Evolutionary conservation across 2,888 invertebrate species (phyloP), one percentile per base, ranked within the genome.

Genomic region (Campopleginae sp.): DNA sequence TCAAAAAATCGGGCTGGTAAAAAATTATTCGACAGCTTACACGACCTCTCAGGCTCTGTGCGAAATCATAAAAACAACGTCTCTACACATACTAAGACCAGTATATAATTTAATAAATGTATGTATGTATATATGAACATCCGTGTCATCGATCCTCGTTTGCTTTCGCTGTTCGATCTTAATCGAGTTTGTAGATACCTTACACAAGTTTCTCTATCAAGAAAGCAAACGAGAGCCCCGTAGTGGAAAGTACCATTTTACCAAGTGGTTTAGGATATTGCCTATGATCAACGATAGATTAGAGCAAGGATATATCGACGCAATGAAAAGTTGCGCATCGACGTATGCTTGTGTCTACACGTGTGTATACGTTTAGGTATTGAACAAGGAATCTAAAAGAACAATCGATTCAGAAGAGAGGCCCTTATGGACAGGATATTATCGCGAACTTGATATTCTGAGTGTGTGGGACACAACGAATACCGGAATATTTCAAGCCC

Each of bases 111-210:
- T 68, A 38, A 38, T 38, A 65, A 65, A 19, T n/a, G n/a, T 19
- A 12, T 72, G 23, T 17, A 51, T 27, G 61, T 44, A 33, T 63
- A 44, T 63, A 63, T 33, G 42, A 46, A 81, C 77, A 72, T 72
- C 78, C 83, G 83, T 84, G 86, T 86, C 86, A 86, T 83, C 86
- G 86, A 84, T 82, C 61, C 65, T 75, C 79, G 83, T 70, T 81
- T 86, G 85, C 86, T 86, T 86, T 86, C 86, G 83, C 86, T 80
- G 58, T 77, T 75, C 68, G 80, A 80, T 80, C 80, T 80, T 80
- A 68, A 74, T 74, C 74, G 74, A 58, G 44, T 66, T 78, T 68
- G 27, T 44, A 51, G 66, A 78, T 68, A 42, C 42, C 54, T 66
- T 42, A 27, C 63, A 48, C 54, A 68, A 66, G 54, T 38, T 78